phyloP scores from a whole-genome alignment of 2,888 invertebrate genomes.

The Drosophila picticornis region DNA sequence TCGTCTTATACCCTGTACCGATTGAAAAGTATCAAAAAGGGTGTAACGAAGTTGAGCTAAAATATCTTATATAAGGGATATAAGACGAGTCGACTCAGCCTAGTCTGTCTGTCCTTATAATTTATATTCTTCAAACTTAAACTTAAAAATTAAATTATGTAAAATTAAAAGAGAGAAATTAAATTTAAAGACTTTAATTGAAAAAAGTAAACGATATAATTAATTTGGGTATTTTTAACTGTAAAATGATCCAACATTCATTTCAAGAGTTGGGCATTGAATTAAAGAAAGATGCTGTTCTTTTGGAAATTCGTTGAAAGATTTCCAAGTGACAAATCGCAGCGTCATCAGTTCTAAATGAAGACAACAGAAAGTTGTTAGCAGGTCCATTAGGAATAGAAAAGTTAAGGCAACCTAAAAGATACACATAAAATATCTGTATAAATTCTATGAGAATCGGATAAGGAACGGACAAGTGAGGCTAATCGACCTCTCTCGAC shows the following conservation, averaged over 20 bases:
- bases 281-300: too few species aligned
- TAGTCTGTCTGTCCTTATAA: background rate
- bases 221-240: background rate
- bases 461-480: too few species aligned
- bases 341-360: too few species aligned
- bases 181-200: background rate
- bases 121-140: background rate
- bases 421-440: background rate
- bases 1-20: background rate
- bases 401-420: background rate
- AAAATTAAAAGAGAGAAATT: background rate
- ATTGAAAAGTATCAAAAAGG: background rate
- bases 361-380: background rate
- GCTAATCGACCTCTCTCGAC: background rate
- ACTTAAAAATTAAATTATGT: background rate
- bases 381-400: background rate
- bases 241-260: background rate
- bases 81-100: background rate
- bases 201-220: background rate
- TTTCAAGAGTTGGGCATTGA: background rate
- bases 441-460: background rate
- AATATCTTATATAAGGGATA: background rate
- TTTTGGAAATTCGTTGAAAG: too few species aligned
- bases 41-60: background rate
- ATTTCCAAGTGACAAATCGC: too few species aligned